These are phyloP conservation scores for Caradrina kadenii DNA, from an alignment of 2,888 invertebrate species.

Conservation along the genomic window DNA sequence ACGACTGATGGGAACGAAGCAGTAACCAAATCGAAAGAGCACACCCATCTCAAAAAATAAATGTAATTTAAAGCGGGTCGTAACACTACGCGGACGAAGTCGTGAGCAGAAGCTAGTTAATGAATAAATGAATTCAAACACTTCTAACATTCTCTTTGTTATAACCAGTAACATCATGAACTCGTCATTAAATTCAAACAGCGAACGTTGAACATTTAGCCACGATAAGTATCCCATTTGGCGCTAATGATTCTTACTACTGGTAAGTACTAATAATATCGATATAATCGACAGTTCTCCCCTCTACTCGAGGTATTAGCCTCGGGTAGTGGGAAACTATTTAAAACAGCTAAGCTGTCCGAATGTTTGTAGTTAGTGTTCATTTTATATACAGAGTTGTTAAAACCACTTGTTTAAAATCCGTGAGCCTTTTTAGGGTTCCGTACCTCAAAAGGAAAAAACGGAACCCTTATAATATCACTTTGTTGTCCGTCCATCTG, in stretches of 20 bases:
- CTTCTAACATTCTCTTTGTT: conserved; percentile 34
- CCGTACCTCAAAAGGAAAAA: too few species aligned
- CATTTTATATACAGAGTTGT: background rate
- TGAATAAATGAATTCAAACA: conserved; percentile 24
- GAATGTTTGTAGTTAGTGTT: conserved; percentile 3
- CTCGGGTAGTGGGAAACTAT: conserved; percentile 34
- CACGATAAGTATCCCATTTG: conserved; percentile 46
- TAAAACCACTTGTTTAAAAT: background rate
- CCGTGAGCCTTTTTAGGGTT: too few species aligned
- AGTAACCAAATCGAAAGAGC: too few species aligned
- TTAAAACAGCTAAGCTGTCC: conserved; percentile 1
- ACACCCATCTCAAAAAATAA: too few species aligned
- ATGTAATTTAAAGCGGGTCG: too few species aligned
- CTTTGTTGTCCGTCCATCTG: too few species aligned
- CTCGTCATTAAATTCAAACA: conserved; percentile 31
- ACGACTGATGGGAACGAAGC: too few species aligned
- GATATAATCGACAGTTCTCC: conserved; percentile 51
- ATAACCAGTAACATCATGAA: conserved; percentile 2
- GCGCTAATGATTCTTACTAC: conserved; percentile 49
- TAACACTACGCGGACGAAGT: too few species aligned
- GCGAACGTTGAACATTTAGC: conserved; percentile 40
- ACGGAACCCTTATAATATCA: too few species aligned
- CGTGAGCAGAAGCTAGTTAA: conserved; percentile 12
- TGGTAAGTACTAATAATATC: conserved; percentile 45
- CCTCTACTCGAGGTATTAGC: conserved; percentile 4